Evolutionary conservation across 2,797 vertebrate species (phyloP), one percentile per base, ranked within the genome.

Genomic region (Gephyroberyx darwinii): DNA sequence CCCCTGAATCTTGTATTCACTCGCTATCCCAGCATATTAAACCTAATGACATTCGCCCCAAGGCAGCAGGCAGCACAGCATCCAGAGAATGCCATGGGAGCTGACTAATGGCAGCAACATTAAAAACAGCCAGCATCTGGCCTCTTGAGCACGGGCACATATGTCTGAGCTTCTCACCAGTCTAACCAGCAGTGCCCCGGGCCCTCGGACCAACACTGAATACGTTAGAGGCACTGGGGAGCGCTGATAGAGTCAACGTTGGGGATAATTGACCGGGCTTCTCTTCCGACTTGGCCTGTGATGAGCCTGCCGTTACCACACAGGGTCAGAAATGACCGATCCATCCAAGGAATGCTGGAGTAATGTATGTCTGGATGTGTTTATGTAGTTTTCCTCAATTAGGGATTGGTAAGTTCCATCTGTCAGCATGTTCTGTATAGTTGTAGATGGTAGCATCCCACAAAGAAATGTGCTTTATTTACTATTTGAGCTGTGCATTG

Each of bases 61-160:
- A 81, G 84, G 90, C 89, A 79, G 64, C 62, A 74, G 78, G 83
- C 73, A 77, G 75, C 77, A 64, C 65, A 80, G 80, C 77, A 81
- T 81, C 86, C 84, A 82, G 82, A 88, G 74, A 81, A 83, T 80
- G 84, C 82, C 78, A 89, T 75, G 82, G 84, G 90, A 87, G 80
- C 80, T 16, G 35, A 69, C 71, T 91, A 91, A 93, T 91, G 83
- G 88, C 74, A 85, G 60, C 68, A 31, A 77, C 88, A 90, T 91
- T 89, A 84, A 88, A 88, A 87, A 81, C 86, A 90, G 61, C 74
- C 81, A 69, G 85, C 90, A 91, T 91, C 88, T 91, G 88, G 83
- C 78, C 79, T 83, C 61, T 79, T 84, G 82, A 76, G 77, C 86
- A 81, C 55, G 64, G 64, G 74, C 85, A 88, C 80, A 87, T 78